Evolutionary conservation across 2,797 vertebrate genomes (phyloP).

Genomic region (Danio tinwini): DNA sequence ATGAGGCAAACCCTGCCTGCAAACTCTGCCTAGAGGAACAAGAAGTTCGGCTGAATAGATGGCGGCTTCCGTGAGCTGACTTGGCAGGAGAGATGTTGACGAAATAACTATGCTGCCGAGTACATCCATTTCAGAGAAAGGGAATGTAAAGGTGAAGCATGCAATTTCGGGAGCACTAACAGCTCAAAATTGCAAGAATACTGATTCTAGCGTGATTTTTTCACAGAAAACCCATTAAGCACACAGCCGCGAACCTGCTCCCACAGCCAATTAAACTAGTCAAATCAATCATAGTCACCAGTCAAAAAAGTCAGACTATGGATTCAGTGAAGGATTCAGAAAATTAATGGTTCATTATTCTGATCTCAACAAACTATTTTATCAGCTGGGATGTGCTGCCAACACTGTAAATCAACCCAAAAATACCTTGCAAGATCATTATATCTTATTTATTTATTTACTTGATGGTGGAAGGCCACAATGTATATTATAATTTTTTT

Average conservation of each 20-base stretch:
- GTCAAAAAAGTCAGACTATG: background rate
- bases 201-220: background rate
- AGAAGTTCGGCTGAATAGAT: slow-evolving; percentile 13
- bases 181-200: background rate
- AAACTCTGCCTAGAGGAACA: slow-evolving; percentile 1
- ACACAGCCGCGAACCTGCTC: background rate
- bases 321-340: background rate
- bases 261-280: background rate
- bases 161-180: background rate
- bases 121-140: slow-evolving; percentile 18
- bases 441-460: too few species aligned
- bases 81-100: slow-evolving; percentile 33
- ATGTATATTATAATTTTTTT: too few species aligned
- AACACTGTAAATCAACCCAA: too few species aligned
- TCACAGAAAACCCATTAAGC: too few species aligned
- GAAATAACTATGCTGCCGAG: background rate
- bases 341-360: background rate
- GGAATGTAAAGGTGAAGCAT: slow-evolving; percentile 1
- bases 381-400: too few species aligned
- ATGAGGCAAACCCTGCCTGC: slow-evolving; percentile 7
- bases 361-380: background rate
- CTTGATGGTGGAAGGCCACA: too few species aligned
- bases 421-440: too few species aligned
- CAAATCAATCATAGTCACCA: background rate
- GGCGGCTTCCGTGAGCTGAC: background rate